Evolutionary conservation across 2,113 vertebrate species (phyloP).

Genomic region (Ceyx margarethae): DNA sequence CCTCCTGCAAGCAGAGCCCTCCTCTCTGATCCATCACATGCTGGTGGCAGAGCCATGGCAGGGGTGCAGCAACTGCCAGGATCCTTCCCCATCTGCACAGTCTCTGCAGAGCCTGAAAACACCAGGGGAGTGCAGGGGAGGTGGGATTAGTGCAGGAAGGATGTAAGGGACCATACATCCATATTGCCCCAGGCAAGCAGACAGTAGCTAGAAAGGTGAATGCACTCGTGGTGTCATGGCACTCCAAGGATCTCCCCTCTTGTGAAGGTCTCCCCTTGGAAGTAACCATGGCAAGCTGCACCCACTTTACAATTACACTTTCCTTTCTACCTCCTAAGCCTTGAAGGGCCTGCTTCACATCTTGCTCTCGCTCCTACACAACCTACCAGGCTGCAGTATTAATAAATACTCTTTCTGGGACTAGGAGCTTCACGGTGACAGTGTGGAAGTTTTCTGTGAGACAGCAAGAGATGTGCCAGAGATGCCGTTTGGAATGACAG

Average conservation of each 20-base stretch:
- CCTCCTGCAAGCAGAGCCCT: background rate
- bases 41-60: rapidly evolving
- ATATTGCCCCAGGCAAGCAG: background rate
- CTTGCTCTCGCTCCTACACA: background rate
- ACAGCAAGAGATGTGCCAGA: slow-evolving; percentile 82
- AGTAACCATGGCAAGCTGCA: background rate
- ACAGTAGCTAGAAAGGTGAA: background rate
- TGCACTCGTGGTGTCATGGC: background rate
- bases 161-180: background rate
- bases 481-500: slow-evolving; percentile 79
- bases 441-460: slow-evolving; percentile 76
- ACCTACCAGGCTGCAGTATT: background rate
- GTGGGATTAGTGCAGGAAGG: background rate
- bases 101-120: background rate
- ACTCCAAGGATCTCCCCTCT: background rate
- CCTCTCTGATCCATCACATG: background rate
- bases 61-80: background rate
- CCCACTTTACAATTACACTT: rapidly evolving
- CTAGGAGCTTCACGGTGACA: slow-evolving; percentile 78
- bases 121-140: background rate
- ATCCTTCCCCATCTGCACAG: background rate
- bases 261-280: background rate
- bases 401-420: background rate
- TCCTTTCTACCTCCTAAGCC: background rate
- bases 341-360: background rate